Evolutionary conservation across 2,888 invertebrate genomes (phyloP), one percentile per base, ranked within the genome.

Genomic region (Pegoplata infirma): DNA sequence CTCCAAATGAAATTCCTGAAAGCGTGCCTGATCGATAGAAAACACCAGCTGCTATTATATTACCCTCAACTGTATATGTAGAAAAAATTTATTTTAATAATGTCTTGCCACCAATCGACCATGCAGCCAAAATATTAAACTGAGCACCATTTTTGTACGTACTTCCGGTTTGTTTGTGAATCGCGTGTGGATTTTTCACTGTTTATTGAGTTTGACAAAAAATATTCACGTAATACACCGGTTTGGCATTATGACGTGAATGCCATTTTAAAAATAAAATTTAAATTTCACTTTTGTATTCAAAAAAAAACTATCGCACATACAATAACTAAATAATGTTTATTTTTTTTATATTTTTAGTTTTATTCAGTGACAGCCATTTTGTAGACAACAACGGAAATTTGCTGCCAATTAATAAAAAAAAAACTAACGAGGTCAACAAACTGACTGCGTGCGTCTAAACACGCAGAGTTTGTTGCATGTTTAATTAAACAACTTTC

Each of bases 391-490:
- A 64, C 69, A 64, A 76, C 55, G 49, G 19, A 76, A 71, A 77
- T 63, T 76, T 58, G 77, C 61, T 69, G 73, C 63, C 66, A 66
- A 51, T 59, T 51, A 51, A 49, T 58, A n/a, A 40, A 40, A 40
- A 3, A 69, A 55, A 49, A 71, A 63, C 46, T 40, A 53, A 61
- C 46, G 66, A 66, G 72, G 68, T 47, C 74, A 75, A 76, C 80
- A 78, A 76, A 81, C 78, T 74, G 67, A 68, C 59, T 78, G 71
- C 80, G 71, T 77, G 74, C 76, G 16, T 61, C 16, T 61, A n/a
- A n/a, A 56, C 64, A 69, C 77, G 80, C 71, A 75, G 58, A 68
- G 80, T 78, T 75, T 77, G 76, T 69, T 69, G 80, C 56, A 71
- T 68, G 59, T 58, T 76, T 46, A 21, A 61, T 40, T 55, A 10